phyloP scores from a whole-genome alignment of 2,888 invertebrate species.

The Hypomecis atomaria region DNA sequence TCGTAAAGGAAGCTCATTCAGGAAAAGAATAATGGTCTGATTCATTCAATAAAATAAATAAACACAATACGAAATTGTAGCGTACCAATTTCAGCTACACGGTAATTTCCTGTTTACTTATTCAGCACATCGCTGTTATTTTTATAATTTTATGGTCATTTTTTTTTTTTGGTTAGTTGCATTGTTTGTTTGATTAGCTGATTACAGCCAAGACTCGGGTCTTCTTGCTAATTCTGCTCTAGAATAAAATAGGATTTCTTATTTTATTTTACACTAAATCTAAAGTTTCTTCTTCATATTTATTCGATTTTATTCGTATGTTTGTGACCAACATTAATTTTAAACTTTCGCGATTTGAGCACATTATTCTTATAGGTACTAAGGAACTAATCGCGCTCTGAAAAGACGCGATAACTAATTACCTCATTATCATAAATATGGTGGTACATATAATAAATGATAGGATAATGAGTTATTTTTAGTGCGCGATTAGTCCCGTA shows the following conservation, averaged over 20 bases:
- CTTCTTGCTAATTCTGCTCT: background rate
- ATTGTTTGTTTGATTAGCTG: background rate
- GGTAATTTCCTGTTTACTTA: slow-evolving; percentile 1
- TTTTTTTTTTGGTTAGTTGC: background rate
- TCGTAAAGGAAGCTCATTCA: slow-evolving; percentile 39
- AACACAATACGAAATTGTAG: slow-evolving; percentile 4
- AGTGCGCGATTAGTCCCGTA: too few relatives aligned
- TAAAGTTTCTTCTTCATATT: too few relatives aligned
- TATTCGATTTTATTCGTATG: too few relatives aligned
- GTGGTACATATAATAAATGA: too few relatives aligned
- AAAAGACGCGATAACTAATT: too few relatives aligned
- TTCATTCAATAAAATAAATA: slow-evolving; percentile 23
- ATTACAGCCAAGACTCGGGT: background rate
- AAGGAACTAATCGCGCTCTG: too few relatives aligned
- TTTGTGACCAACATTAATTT: too few relatives aligned
- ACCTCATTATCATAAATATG: too few relatives aligned
- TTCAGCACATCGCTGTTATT: background rate
- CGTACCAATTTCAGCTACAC: slow-evolving; percentile 9
- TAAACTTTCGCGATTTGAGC: too few relatives aligned
- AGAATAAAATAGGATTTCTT: background rate
- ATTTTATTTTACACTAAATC: too few relatives aligned
- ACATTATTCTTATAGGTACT: too few relatives aligned
- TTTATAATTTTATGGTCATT: background rate
- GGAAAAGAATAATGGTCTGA: slow-evolving; percentile 25
- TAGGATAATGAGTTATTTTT: too few relatives aligned